Conservation (phyloP, 2,113 vertebrate genomes). For the Mirza zaza region DNA sequence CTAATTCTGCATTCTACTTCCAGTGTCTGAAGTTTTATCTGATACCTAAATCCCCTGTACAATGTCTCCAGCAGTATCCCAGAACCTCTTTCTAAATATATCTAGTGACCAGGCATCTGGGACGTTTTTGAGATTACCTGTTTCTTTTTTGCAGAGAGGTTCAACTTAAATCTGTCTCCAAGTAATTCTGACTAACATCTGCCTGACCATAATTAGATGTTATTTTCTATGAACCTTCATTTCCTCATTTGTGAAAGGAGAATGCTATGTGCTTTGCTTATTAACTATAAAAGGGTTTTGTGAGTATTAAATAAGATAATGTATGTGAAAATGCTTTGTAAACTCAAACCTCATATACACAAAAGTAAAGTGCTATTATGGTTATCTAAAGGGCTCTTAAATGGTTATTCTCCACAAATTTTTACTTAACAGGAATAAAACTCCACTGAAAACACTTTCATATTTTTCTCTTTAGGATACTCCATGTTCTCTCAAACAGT, state of each 20-base stretch:
- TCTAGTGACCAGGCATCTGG: background rate
- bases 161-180: constrained; percentile 21
- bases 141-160: constrained; percentile 3
- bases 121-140: background rate
- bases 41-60: background rate
- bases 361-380: background rate
- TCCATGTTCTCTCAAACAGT: constrained; percentile 1
- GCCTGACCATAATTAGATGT: background rate
- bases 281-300: background rate
- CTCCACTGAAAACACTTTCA: background rate
- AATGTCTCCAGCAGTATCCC: background rate
- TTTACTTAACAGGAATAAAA: constrained; percentile 32
- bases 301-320: background rate
- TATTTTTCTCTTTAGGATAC: background rate
- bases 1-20: background rate
- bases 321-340: background rate
- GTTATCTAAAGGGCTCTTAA: background rate
- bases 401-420: background rate
- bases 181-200: background rate
- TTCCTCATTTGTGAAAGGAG: background rate
- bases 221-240: background rate
- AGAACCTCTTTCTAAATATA: background rate
- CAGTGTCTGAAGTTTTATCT: background rate
- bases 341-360: constrained; percentile 10
- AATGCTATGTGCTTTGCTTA: background rate